Evolutionary conservation across 2,113 vertebrate species (phyloP), one percentile per base, ranked within the genome.

Genomic region (Nibea albiflora): DNA sequence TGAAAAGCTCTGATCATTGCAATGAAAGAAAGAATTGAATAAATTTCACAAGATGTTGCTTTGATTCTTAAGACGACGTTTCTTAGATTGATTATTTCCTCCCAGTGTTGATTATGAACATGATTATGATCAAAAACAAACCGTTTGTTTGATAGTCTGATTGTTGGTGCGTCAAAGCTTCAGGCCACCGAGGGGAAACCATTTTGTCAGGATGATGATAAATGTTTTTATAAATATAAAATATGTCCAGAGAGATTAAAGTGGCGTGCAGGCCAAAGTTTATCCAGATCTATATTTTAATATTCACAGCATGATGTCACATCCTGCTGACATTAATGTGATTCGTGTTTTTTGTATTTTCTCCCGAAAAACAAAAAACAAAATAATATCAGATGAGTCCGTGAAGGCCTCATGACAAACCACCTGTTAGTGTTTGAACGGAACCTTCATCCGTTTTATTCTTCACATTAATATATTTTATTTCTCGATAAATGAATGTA

Each of bases 11-110:
- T 95, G 95, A 95, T 8, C 84, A 94, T 95, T 95, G 95, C 95
- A 73, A 93, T 96, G 92, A 92, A 92, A 94, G 35, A 39, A 96
- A 96, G 93, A 95, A 95, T 93, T 96, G 95, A 98, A 98, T 97
- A 97, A 96, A 96, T 97, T 96, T 96, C 92, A 94, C 92, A 91
- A 91, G 90, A 95, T 95, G 92, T 94, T 95, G 90, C 93, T 93
- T 93, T 95, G 94, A 92, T 95, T 94, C 90, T 90, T 91, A 91
- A 94, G 89, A 94, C 35, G 86, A 85, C 76, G 83, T 90, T 39
- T 94, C 89, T 93, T 94, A 93, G 87, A 91, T 93, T 95, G 91
- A 84, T 94, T 93, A 84, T 92, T 93, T 81, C 86, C 44, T 39
- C 58, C 74, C 85, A 92, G 17, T 87, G 35, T 78, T 87, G 68